These are phyloP conservation scores for Rosalia funebris DNA, from an alignment of 2,888 invertebrate genomes.

Conservation along the genomic window DNA sequence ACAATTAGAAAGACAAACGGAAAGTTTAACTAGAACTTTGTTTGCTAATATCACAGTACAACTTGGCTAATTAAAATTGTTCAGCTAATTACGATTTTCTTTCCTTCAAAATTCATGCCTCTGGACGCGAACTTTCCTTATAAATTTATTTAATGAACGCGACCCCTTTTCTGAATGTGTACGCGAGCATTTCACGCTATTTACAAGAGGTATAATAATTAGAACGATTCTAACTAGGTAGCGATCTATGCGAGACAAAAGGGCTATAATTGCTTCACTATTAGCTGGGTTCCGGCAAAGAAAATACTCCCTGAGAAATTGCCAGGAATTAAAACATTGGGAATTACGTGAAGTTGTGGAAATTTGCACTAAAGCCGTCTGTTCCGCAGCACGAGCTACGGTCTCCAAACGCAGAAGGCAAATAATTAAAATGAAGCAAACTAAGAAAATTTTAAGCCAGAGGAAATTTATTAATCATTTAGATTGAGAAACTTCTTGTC, in stretches of 20 bases:
- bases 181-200: neutral
- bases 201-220: slow-evolving; percentile 3
- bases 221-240: neutral
- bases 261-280: slow-evolving; percentile 1
- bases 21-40: slow-evolving; percentile 44
- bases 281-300: neutral
- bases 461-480: no score
- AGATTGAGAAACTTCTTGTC: no score
- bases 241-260: slow-evolving; percentile 5
- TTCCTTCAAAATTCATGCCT: slow-evolving; percentile 34
- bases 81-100: slow-evolving; percentile 46
- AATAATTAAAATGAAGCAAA: no score
- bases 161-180: slow-evolving; percentile 21
- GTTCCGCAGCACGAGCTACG: no score
- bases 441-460: no score
- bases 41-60: slow-evolving; percentile 45
- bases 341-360: no score
- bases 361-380: no score
- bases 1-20: slow-evolving; percentile 46
- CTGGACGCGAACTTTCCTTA: slow-evolving; percentile 33
- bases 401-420: no score
- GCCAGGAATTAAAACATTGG: no score
- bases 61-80: slow-evolving; percentile 49
- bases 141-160: slow-evolving; percentile 34
- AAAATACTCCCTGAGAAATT: neutral